These are phyloP conservation scores for Astreopora myriophthalma DNA, from an alignment of 64 coral and sea anemone species.

Conservation along the genomic window DNA sequence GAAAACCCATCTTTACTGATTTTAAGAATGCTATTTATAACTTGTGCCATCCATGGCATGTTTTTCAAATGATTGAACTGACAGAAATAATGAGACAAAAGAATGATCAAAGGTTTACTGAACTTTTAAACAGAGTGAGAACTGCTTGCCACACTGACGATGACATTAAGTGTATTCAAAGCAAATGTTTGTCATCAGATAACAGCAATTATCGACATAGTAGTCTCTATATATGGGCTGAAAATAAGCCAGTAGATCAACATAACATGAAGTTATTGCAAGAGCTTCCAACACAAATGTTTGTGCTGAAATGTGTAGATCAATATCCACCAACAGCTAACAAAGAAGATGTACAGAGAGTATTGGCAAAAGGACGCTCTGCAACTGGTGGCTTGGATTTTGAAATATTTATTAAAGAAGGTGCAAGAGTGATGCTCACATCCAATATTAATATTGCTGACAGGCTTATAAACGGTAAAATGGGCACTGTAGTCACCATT, in stretches of 20 bases:
- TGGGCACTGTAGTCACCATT: constrained; percentile 8
- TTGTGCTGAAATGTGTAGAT: constrained; percentile 6
- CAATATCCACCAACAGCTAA: background rate
- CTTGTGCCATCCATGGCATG: constrained; percentile 31
- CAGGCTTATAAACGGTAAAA: constrained; percentile 25
- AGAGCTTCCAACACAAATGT: background rate
- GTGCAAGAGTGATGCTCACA: background rate
- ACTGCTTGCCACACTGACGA: background rate
- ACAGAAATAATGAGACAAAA: constrained; percentile 51
- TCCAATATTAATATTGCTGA: constrained; percentile 23
- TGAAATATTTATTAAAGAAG: constrained; percentile 3
- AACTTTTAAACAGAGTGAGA: constrained; percentile 18
- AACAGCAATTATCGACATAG: background rate
- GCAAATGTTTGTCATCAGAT: background rate
- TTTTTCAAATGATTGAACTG: constrained; percentile 43
- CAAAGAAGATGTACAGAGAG: background rate
- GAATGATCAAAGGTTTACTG: constrained; percentile 13
- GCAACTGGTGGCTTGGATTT: constrained; percentile 32
- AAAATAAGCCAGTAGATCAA: constrained; percentile 17
- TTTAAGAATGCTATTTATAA: background rate
- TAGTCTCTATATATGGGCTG: constrained; percentile 50
- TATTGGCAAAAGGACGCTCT: background rate
- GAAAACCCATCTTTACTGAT: constrained; percentile 15
- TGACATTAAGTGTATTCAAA: constrained; percentile 25
- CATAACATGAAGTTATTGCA: background rate